phyloP scores from a whole-genome alignment of 2,797 vertebrate genomes.

The Notoglanidium macrostoma region DNA sequence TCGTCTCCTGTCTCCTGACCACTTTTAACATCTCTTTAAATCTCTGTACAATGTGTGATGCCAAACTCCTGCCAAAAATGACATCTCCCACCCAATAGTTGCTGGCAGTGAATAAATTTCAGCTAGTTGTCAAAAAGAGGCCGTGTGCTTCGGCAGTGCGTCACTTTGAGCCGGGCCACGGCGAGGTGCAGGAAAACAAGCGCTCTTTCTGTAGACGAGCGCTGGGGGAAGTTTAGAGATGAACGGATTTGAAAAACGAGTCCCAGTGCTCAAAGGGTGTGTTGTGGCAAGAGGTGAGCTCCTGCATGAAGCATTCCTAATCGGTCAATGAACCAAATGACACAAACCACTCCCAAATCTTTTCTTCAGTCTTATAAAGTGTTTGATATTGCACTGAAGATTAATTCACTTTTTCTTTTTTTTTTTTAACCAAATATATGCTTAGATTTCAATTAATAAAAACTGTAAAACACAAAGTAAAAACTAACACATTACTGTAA shows the following conservation, averaged over 20 bases:
- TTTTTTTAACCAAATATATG: background rate
- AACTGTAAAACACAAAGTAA: background rate
- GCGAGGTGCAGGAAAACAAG: constrained; percentile 46
- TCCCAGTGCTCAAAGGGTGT: constrained; percentile 30
- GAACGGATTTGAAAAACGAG: constrained; percentile 49
- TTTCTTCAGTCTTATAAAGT: background rate
- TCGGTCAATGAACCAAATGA: constrained; percentile 31
- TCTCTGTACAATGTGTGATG: constrained; percentile 40
- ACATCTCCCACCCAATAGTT: constrained; percentile 43
- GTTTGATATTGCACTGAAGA: background rate
- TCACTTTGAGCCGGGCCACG: constrained; percentile 10
- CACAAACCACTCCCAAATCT: background rate
- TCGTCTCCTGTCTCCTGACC: constrained; percentile 26
- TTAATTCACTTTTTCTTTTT: background rate
- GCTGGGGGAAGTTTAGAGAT: constrained; percentile 30
- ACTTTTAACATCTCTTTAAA: constrained; percentile 27
- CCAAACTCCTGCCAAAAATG: constrained; percentile 46
- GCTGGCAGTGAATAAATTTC: constrained; percentile 53
- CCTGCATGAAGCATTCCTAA: constrained; percentile 25
- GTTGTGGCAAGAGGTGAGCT: constrained; percentile 30
- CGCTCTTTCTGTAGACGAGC: constrained; percentile 36
- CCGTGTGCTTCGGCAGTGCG: constrained; percentile 1
- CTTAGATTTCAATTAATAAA: background rate
- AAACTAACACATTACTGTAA: too few relatives aligned
- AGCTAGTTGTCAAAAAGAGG: constrained; percentile 34